Conservation (phyloP, 37 sponge, comb jelly and placozoan species). For the Geodia barretti region DNA sequence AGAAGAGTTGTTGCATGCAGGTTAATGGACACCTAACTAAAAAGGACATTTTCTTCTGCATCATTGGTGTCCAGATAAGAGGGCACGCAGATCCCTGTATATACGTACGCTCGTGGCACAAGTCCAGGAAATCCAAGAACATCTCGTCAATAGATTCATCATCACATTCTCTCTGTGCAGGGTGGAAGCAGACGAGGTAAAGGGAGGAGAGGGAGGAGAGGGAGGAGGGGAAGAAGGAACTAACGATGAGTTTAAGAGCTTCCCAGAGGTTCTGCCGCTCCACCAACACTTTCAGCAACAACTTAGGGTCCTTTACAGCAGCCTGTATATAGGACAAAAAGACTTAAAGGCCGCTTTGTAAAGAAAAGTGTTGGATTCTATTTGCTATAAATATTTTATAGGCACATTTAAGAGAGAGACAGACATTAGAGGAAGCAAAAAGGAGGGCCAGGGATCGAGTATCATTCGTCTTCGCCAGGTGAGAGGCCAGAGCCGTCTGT, state of each 20-base stretch:
- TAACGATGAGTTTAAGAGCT: not conserved
- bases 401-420: not conserved
- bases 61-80: too few species aligned
- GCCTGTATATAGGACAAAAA: not conserved
- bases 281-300: not conserved
- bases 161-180: not conserved
- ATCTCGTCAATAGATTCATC: not conserved
- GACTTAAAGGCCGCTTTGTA: too few species aligned
- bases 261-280: not conserved
- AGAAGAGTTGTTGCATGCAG: too few species aligned
- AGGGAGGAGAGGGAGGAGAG: not conserved
- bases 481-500: not conserved
- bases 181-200: not conserved
- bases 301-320: not conserved
- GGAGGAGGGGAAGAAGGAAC: not conserved
- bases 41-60: too few species aligned
- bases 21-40: too few species aligned
- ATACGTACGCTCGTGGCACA: not conserved
- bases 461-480: not conserved
- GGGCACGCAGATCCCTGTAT: too few species aligned
- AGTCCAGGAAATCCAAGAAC: not conserved
- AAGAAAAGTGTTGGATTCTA: too few species aligned
- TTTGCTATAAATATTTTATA: too few species aligned
- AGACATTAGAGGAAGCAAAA: not conserved
- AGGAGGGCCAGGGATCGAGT: not conserved